phyloP scores from a whole-genome alignment of 1,140 invertebrate genomes.

The Drosophila mauritiana region DNA sequence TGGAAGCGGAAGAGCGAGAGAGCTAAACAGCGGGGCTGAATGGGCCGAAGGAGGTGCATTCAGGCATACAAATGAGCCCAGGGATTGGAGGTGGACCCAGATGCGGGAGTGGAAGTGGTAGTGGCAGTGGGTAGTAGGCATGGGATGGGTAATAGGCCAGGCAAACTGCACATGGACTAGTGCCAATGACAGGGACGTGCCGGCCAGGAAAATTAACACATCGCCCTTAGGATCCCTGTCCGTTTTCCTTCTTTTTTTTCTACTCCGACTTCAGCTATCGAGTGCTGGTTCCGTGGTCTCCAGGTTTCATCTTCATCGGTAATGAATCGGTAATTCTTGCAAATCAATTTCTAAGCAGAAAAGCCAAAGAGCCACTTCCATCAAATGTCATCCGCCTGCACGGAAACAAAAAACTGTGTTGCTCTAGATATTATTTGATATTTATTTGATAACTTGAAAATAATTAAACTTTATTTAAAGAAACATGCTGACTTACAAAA shows the following conservation, averaged over 20 bases:
- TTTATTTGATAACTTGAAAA: too few relatives aligned
- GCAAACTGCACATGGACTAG: conserved; percentile 51
- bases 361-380: conserved; percentile 12
- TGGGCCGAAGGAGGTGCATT: conserved; percentile 27
- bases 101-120: background rate
- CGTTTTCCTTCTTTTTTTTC: background rate
- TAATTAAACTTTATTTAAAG: too few relatives aligned
- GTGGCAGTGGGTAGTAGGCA: background rate
- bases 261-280: background rate
- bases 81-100: background rate
- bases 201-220: conserved; percentile 53
- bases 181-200: conserved; percentile 52
- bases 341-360: conserved; percentile 44
- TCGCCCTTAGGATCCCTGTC: conserved; percentile 30
- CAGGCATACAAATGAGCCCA: conserved; percentile 55
- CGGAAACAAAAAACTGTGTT: background rate
- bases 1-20: background rate
- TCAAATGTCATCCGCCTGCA: background rate
- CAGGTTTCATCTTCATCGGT: conserved; percentile 19
- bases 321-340: conserved; percentile 29
- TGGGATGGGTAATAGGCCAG: conserved; percentile 41
- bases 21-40: background rate
- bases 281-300: conserved; percentile 2
- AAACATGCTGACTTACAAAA: too few relatives aligned
- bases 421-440: too few relatives aligned